Percentiles rank a stretch among this genome's conserved stretches.
These are phyloP conservation scores for Columba janthina DNA, from an alignment of 2,113 vertebrate genomes.

Conservation along the genomic window DNA sequence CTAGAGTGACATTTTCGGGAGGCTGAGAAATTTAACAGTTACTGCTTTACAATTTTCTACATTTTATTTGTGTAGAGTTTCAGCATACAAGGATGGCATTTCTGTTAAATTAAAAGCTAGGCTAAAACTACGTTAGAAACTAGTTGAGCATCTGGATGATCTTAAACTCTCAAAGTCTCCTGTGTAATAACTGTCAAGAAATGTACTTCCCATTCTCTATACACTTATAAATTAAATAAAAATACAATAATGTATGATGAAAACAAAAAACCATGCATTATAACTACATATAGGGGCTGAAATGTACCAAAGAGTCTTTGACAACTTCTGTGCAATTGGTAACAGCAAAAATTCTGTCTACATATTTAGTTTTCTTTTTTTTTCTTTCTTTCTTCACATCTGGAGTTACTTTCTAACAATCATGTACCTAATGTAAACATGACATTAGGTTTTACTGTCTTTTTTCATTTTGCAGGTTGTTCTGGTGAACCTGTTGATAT, in stretches of 20 bases:
- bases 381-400: background rate
- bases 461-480: conserved; percentile 71
- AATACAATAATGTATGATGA: background rate
- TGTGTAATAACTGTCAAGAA: background rate
- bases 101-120: background rate
- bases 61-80: background rate
- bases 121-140: background rate
- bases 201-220: background rate
- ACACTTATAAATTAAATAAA: background rate
- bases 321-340: background rate
- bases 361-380: background rate
- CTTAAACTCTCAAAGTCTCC: background rate
- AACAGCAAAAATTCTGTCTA: background rate
- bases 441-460: background rate
- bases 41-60: background rate
- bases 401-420: background rate
- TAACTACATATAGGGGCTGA: background rate
- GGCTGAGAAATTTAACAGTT: background rate
- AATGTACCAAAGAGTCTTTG: background rate
- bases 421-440: background rate
- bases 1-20: background rate
- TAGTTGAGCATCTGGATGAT: background rate
- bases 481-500: conserved; percentile 79
- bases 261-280: background rate
- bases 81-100: background rate